A percentile compares a stretch with the other conserved stretches of the same genome.
phyloP scores from a whole-genome alignment of 1,140 invertebrate species.

The Drosophila murphyi region DNA sequence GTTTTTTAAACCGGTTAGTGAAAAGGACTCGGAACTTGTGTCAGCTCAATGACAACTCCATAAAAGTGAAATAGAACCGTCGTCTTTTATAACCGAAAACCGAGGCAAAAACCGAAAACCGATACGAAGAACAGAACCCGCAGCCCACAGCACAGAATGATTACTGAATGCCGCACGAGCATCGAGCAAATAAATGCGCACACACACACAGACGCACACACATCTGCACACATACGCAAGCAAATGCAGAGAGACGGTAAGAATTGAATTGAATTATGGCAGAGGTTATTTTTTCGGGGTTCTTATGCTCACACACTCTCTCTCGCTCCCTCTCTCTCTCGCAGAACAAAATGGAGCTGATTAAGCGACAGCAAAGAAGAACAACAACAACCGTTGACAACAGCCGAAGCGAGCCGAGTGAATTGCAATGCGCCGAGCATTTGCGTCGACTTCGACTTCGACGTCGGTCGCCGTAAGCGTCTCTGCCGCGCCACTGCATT shows the following conservation, averaged over 20 bases:
- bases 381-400: slow-evolving; percentile 6
- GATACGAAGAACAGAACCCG: slow-evolving; percentile 70
- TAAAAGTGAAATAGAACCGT: slow-evolving; percentile 51
- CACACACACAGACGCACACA: slow-evolving; percentile 32
- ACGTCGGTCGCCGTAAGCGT: background rate
- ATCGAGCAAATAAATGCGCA: slow-evolving; percentile 61
- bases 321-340: slow-evolving; percentile 6
- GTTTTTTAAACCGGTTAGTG: slow-evolving; percentile 22
- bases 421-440: slow-evolving; percentile 49
- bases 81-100: slow-evolving; percentile 69
- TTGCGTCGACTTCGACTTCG: background rate
- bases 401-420: slow-evolving; percentile 38
- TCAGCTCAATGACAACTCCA: slow-evolving; percentile 67
- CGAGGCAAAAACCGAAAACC: slow-evolving; percentile 38
- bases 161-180: slow-evolving; percentile 73
- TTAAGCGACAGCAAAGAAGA: slow-evolving; percentile 34
- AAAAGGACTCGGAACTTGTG: slow-evolving; percentile 64
- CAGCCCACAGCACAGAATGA: slow-evolving; percentile 75
- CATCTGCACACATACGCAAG: slow-evolving; percentile 21
- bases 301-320: slow-evolving; percentile 34
- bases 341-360: slow-evolving; percentile 52
- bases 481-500: slow-evolving; percentile 24
- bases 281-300: slow-evolving; percentile 49
- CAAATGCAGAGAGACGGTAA: slow-evolving; percentile 43
- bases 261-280: slow-evolving; percentile 69